A percentile compares a stretch with the other conserved stretches of the same genome.
Evolutionary conservation across 2,797 vertebrate species (phyloP).

Genomic region (Oophaga sylvatica): DNA sequence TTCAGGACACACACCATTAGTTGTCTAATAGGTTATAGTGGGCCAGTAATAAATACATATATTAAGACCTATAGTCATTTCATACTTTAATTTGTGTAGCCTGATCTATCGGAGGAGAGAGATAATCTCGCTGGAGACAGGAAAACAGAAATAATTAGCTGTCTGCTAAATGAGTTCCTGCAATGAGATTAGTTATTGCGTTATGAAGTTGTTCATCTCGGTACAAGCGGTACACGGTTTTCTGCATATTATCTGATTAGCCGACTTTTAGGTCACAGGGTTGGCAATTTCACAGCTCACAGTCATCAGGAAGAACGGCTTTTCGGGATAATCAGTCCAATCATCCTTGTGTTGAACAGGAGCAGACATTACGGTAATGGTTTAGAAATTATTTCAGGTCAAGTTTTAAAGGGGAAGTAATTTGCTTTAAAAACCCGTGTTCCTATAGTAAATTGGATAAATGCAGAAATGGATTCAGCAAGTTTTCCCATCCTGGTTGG

Average conservation of each 20-base stretch:
- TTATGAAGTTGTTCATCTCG: conserved; percentile 34
- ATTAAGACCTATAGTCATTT: conserved; percentile 42
- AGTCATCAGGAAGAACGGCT: neutral
- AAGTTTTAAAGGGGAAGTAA: neutral
- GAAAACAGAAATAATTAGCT: conserved; percentile 56
- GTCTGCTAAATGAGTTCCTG: conserved; percentile 37
- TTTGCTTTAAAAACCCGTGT: neutral
- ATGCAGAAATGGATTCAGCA: too few species aligned
- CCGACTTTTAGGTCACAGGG: neutral
- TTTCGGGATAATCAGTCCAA: conserved; percentile 31
- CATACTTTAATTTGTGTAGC: conserved; percentile 29
- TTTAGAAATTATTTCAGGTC: conserved; percentile 1
- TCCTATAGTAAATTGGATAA: neutral
- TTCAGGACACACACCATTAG: conserved; percentile 45
- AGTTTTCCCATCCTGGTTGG: too few species aligned
- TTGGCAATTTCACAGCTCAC: conserved; percentile 11
- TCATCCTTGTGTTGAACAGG: neutral
- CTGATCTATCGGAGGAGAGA: conserved; percentile 44
- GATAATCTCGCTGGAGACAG: conserved; percentile 40
- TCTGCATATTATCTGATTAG: conserved; percentile 45
- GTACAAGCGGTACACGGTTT: conserved; percentile 24
- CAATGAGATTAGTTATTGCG: conserved; percentile 50
- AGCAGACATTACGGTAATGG: neutral
- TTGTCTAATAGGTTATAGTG: conserved; percentile 56
- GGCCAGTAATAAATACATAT: conserved; percentile 26